Base-by-base conservation (phyloP, 2,113 vertebrate genomes). In the Oenanthe oenanthe region DNA sequence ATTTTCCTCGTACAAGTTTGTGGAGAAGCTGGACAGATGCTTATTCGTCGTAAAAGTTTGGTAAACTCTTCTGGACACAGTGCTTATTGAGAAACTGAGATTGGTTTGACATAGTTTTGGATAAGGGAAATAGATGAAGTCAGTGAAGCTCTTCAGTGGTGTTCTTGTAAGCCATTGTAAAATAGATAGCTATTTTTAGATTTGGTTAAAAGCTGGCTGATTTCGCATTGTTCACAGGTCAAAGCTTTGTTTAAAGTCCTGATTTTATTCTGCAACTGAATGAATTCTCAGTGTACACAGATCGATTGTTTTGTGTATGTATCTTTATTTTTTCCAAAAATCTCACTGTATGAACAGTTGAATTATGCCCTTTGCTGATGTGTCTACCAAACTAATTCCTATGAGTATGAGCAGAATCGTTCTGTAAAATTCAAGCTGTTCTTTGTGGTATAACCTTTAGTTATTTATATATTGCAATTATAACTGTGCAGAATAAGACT, bases 201-300 rank as follows among this genome's bases (percentile, higher is more conserved):
- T 96, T 97, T 97, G 97, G 95, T 98, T 98, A 97, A 97, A 98
- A 98, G 97, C 93, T 97, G 97, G 97, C 97, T 97, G 96, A 96
- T 98, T 95, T 97, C 82, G 96, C 96, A 98, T 98, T 98, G 98
- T 98, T 98, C 96, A 94, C 97, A 98, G 97, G 96, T 98, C 97
- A 98, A 98, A 98, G 96, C 97, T 97, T 97, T 97, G 97, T 98
- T 98, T 98, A 91, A 97, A 98, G 95, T 97, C 77, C 86, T 97
- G 84, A 94, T 97, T 98, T 98, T 97, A 96, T 98, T 98, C 97
- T 98, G 96, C 98, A 98, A 97, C 92, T 95, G 95, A 98, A 98
- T 84, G 95, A 97, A 98, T 97, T 98, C 95, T 97, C 97, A 97
- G 96, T 97, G 97, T 98, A 97, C 96, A 96, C 97, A 96, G 97